phyloP scores from a whole-genome alignment of 1,140 invertebrate genomes.

The Psix sp. region DNA sequence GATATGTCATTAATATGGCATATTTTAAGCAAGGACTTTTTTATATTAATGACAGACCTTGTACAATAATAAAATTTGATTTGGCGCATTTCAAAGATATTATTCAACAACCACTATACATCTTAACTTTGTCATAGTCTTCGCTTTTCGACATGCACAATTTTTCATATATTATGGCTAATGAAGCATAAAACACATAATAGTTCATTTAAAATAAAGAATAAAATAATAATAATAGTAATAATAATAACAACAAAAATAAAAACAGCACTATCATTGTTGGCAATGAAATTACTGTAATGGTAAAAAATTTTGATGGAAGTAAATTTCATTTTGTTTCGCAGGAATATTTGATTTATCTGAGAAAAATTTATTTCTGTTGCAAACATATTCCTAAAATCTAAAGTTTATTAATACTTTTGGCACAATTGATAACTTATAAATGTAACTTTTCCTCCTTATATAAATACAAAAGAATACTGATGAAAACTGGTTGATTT shows the following conservation, averaged over 20 bases:
- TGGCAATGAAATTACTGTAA: conserved; percentile 41
- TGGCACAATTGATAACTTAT: conserved; percentile 54
- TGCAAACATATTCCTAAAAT: conserved; percentile 40
- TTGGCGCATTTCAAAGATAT: conserved; percentile 26
- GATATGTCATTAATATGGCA: conserved; percentile 2
- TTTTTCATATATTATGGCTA: conserved; percentile 34
- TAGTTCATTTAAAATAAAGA: conserved; percentile 21
- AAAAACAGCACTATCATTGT: conserved; percentile 50
- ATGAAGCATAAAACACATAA: conserved; percentile 41
- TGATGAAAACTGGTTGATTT: conserved; percentile 35
- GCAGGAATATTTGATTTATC: background rate
- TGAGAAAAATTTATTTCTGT: conserved; percentile 22
- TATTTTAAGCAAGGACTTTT: conserved; percentile 16
- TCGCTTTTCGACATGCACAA: conserved; percentile 26
- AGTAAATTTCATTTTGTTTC: conserved; percentile 9
- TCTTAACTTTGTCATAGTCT: background rate
- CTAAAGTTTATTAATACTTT: conserved; percentile 56
- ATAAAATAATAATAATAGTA: conserved; percentile 26
- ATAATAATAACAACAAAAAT: too few species aligned
- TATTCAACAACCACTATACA: conserved; percentile 29
- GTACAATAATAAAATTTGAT: conserved; percentile 33
- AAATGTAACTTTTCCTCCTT: conserved; percentile 48
- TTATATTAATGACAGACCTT: conserved; percentile 20
- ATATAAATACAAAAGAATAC: conserved; percentile 57
- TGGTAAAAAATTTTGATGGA: conserved; percentile 23